phyloP scores from a whole-genome alignment of 1,140 invertebrate species.

The Musca vetustissima region DNA sequence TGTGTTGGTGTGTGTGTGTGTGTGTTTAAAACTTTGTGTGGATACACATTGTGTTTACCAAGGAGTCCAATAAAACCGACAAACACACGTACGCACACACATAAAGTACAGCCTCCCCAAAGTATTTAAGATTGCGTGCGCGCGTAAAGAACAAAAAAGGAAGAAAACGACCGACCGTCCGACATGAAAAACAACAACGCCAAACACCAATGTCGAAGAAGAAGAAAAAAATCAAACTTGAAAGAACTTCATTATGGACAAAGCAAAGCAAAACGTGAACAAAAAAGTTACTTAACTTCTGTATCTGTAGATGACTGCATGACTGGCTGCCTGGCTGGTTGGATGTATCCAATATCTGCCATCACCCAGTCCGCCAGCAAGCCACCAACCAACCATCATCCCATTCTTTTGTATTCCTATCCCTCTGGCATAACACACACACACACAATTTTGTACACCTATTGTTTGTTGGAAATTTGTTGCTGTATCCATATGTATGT shows the following conservation, averaged over 20 bases:
- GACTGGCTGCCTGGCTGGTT: too few species aligned
- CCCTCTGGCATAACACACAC: too few species aligned
- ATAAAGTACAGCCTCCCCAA: background rate
- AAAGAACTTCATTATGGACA: slow-evolving; percentile 13
- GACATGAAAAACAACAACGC: background rate
- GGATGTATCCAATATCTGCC: too few species aligned
- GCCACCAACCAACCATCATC: background rate
- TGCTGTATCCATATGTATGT: background rate
- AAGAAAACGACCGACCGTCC: background rate
- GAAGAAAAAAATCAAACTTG: background rate
- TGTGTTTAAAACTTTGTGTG: too few species aligned
- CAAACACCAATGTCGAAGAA: too few species aligned
- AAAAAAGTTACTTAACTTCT: slow-evolving; percentile 20
- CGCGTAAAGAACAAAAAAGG: slow-evolving; percentile 7
- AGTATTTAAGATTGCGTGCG: slow-evolving; percentile 21
- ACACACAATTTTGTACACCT: too few species aligned
- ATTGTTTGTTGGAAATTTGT: background rate
- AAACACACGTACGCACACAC: background rate
- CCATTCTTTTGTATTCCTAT: background rate
- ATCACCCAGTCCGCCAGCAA: too few species aligned
- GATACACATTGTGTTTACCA: too few species aligned
- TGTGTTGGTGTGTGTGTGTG: too few species aligned
- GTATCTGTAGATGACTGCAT: slow-evolving; percentile 6
- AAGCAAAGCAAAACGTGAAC: slow-evolving; percentile 12
- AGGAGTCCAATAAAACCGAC: background rate